Base-by-base conservation (phyloP, 2,113 vertebrate species). In the Mirounga angustirostris region DNA sequence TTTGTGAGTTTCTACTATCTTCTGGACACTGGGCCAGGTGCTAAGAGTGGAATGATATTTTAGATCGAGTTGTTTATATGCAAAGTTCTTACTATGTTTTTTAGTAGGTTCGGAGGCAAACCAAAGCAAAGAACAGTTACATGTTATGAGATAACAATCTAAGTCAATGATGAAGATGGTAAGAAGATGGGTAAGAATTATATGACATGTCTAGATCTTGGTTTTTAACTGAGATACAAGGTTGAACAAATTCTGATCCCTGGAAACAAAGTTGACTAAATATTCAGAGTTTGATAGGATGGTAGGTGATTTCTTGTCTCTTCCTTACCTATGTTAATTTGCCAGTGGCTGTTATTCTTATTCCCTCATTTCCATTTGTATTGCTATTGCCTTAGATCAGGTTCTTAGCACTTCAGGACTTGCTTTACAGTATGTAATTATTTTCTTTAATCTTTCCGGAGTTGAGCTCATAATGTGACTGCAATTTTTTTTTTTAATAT, bases 361-460 rank as follows among this genome's bases (percentile, higher is more conserved):
- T 54, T 67, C 36, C 6, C 21, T 83, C 46, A n/a, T 93, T 93
- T 76, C 58, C 40, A 83, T 58, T 93, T 89, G 89, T 59, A 87
- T 26, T n/a, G 1, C 26, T 61, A 21, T 87, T 33, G 1, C 21
- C 36, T 92, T 89, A 84, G 40, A 67, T 89, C 22, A 84, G 21
- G 54, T 52, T 76, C 81, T 81, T 87, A 76, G 40, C 13, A 87
- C 36, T 28, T 56, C 40, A 84, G 33, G 74, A 78, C 52, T 94
- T 76, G 30, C 33, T 69, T 76, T 46, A 46, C 46, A 92, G 69
- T 52, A 52, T 36, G 65, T 78, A 80, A 82, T 43, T 80, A 52
- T 91, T 93, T 86, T 61, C 15, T 74, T 81, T 61, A n/a, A 56
- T 63, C 86, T 91, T 94, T 65, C 10, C 13, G 50, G 33, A 93